Percentiles rank a stretch among this genome's conserved stretches.
Conservation (phyloP, 2,888 invertebrate genomes). For the Mylabris sibirica region DNA sequence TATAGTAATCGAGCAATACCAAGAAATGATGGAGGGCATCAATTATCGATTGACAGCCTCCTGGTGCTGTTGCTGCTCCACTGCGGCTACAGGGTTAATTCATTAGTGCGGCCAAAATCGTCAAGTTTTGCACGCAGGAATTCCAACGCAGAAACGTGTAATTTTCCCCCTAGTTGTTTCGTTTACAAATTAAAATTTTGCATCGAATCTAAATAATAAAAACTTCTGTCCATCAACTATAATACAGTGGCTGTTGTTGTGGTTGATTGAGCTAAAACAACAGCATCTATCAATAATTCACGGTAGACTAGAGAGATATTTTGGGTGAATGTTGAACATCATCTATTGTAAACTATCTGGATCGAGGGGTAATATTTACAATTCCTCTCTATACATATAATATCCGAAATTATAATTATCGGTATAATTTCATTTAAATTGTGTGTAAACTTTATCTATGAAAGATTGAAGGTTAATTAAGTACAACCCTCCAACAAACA, state of each 20-base stretch:
- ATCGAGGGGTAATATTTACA: not conserved
- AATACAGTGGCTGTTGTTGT: not conserved
- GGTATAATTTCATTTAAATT: not conserved
- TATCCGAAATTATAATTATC: not conserved
- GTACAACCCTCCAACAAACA: constrained; percentile 4
- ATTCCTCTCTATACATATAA: not conserved
- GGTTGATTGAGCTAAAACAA: constrained; percentile 5
- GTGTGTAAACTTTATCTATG: not conserved
- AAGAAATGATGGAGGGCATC: not conserved
- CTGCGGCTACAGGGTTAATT: not conserved
- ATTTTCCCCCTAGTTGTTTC: not conserved
- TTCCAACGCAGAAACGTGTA: not conserved
- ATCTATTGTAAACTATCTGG: not conserved
- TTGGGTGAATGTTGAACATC: not conserved
- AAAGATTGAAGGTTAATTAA: constrained; percentile 5
- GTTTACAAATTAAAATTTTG: not conserved
- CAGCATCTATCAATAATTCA: not conserved
- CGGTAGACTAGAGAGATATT: constrained; percentile 2
- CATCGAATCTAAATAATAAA: not conserved
- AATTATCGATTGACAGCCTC: not conserved
- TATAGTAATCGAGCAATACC: not conserved
- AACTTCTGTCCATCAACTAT: not conserved
- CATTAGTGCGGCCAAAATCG: not conserved
- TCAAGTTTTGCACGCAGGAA: not conserved
- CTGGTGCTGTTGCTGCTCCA: too few species aligned